Evolutionary conservation across 2,797 vertebrate genomes (phyloP), one percentile per base, ranked within the genome.

Genomic region (Sternotherus odoratus): DNA sequence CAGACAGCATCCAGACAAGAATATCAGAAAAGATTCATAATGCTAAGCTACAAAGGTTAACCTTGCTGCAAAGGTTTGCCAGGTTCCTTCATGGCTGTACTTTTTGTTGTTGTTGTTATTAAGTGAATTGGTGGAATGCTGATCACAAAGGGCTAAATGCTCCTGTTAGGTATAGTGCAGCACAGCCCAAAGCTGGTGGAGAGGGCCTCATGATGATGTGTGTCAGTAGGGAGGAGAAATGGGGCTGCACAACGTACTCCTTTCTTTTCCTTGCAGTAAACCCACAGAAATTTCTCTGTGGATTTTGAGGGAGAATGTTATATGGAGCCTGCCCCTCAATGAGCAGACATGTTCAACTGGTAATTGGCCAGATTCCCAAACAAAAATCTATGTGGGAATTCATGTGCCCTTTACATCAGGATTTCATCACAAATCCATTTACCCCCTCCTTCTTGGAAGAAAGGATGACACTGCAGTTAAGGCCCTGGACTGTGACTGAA

Each of bases 21-120:
- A 95, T 91, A 96, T 89, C 95, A 95, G 78, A 24, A 9, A 77
- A 24, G 84, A 90, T 95, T 95, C 86, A 12, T 87, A 66, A 95
- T 95, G 21, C 93, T 85, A 80, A 48, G 88, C 87, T 95, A 93
- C 94, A 87, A n/a, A n/a, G n/a, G n/a, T n/a, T n/a, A n/a, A n/a
- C 91, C 87, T 91, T 95, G 87, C 81, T 79, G n/a, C 30, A 82
- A 19, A 84, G 48, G 77, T 79, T 94, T 93, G 90, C 90, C 90
- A 93, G 36, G 83, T 89, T 87, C 82, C 87, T 83, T 53, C 0
- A 0, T 63, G 43, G 53, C 88, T 89, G 54, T 85, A 57, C 79
- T 93, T 56, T 11, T 21, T 93, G 90, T 26, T 39, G 21, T 39
- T 26, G 8, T 72, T 85, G 82, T 79, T 80, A 23, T 30, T 56